phyloP scores from a whole-genome alignment of 2,888 invertebrate species.

The Isoperla grammatica region DNA sequence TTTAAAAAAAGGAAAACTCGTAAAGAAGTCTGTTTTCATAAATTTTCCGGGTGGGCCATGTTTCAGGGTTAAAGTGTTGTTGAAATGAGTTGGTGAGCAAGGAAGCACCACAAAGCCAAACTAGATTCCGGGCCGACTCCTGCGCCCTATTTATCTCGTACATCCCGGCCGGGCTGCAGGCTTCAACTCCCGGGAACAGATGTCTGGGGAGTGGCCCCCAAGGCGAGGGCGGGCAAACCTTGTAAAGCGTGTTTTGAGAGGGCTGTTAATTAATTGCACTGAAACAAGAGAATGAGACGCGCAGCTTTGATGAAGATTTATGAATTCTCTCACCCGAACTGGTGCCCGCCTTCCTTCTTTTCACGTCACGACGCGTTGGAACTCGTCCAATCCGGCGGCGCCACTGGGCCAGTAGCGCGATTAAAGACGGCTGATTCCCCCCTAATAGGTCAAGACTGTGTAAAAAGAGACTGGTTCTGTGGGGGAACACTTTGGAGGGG shows the following conservation, averaged over 20 bases:
- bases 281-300: constrained; percentile 14
- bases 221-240: constrained; percentile 9
- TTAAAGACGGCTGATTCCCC: constrained; percentile 10
- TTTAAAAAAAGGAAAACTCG: too few species aligned
- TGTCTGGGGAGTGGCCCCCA: not conserved
- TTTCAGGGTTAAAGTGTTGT: constrained; percentile 1
- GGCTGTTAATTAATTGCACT: constrained; percentile 13
- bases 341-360: not conserved
- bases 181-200: constrained; percentile 3
- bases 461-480: too few species aligned
- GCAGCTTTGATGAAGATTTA: constrained; percentile 15
- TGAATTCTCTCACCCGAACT: constrained; percentile 1
- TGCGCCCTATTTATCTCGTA: constrained; percentile 10
- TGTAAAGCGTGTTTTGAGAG: constrained; percentile 9
- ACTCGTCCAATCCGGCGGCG: not conserved
- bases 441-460: not conserved
- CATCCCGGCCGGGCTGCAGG: not conserved
- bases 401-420: constrained; percentile 9
- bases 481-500: too few species aligned
- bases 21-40: too few species aligned
- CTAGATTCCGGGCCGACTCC: not conserved
- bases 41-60: too few species aligned
- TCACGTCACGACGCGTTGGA: not conserved
- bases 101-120: constrained; percentile 10
- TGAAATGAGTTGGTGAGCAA: constrained; percentile 6